These are phyloP conservation scores for Drosophila anomalipes DNA, from an alignment of 2,888 invertebrate genomes.

Conservation along the genomic window DNA sequence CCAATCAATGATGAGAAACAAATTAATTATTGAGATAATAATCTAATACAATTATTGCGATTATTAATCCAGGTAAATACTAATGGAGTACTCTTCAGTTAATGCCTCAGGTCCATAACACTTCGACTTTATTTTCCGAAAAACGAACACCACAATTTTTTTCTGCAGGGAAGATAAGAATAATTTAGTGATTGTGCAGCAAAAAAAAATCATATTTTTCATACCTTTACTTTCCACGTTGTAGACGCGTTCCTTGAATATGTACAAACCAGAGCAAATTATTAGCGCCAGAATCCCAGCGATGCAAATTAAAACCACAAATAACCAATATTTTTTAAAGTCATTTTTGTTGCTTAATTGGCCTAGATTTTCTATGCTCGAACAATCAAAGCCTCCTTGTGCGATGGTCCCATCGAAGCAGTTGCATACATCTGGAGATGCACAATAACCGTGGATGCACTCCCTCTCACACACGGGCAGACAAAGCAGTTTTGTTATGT, in stretches of 20 bases:
- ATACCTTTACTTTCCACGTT: conserved; percentile 46
- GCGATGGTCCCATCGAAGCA: conserved; percentile 39
- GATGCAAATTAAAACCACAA: conserved; percentile 16
- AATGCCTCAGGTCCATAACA: conserved; percentile 46
- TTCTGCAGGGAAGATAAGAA: conserved; percentile 36
- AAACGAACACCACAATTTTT: conserved; percentile 44
- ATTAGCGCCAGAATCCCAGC: conserved; percentile 30
- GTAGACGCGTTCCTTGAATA: conserved; percentile 43
- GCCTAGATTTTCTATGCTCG: neutral
- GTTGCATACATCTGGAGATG: conserved; percentile 41
- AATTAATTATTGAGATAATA: neutral
- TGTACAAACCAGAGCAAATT: conserved; percentile 34
- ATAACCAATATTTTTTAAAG: conserved; percentile 14
- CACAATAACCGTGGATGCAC: conserved; percentile 55
- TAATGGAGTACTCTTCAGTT: too few relatives aligned
- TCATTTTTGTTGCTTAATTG: neutral
- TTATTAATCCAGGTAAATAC: neutral
- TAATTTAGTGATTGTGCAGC: neutral
- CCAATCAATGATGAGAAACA: neutral
- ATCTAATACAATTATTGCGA: neutral
- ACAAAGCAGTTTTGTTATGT: conserved; percentile 27
- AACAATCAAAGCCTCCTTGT: conserved; percentile 36
- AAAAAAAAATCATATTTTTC: neutral
- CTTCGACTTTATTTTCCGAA: conserved; percentile 46
- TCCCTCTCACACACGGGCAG: conserved; percentile 50